phyloP scores from a whole-genome alignment of 64 coral and sea anemone species.

The Pachyseris speciosa region DNA sequence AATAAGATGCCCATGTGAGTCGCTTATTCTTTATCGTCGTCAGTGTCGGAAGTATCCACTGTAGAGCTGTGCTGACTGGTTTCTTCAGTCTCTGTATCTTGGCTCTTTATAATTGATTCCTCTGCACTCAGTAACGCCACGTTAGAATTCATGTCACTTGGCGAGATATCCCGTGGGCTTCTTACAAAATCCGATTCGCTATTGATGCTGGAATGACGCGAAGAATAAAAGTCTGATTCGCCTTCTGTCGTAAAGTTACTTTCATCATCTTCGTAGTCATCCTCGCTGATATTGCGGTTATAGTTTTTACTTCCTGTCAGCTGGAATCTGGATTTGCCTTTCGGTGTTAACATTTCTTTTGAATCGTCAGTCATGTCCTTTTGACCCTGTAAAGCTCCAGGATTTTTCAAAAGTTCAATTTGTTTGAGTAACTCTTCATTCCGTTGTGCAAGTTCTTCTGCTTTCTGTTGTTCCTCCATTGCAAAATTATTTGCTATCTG shows the following conservation, averaged over 20 bases:
- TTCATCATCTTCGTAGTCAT: conserved; percentile 23
- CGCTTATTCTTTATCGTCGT: conserved; percentile 5
- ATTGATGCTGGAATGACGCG: conserved; percentile 42
- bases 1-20: too few species aligned
- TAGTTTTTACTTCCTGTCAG: background rate
- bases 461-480: conserved; percentile 55
- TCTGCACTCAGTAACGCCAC: background rate
- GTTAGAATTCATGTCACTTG: background rate
- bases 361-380: conserved; percentile 7
- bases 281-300: conserved; percentile 4
- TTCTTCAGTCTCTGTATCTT: background rate
- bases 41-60: conserved; percentile 7
- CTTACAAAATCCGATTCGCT: conserved; percentile 17
- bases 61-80: conserved; percentile 20
- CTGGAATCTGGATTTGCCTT: background rate
- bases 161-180: background rate
- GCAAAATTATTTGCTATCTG: conserved; percentile 72
- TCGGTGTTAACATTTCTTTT: background rate
- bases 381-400: background rate
- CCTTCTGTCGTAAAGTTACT: conserved; percentile 48
- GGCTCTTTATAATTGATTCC: background rate
- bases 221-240: conserved; percentile 61
- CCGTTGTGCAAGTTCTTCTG: background rate
- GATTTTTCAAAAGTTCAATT: background rate
- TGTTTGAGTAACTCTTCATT: conserved; percentile 49